Percentiles rank a stretch among this genome's conserved stretches.
phyloP scores from a whole-genome alignment of 2,797 vertebrate species.

The Lepilemur septentrionalis region DNA sequence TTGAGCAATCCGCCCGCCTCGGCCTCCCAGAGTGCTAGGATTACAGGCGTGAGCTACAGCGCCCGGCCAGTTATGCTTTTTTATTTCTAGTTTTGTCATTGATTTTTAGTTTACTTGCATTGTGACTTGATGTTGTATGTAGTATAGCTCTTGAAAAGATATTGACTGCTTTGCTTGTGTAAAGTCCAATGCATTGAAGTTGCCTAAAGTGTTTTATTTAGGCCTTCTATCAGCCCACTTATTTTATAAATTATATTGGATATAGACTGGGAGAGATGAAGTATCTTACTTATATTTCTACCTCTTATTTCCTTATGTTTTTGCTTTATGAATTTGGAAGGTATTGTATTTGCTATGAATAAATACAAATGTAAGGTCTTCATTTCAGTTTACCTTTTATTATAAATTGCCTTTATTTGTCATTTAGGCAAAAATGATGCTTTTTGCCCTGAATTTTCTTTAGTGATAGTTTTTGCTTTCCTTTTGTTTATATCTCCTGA shows the following conservation, averaged over 20 bases:
- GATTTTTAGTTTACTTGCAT: background rate
- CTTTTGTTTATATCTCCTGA: background rate
- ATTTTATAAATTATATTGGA: background rate
- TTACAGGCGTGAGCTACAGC: no score
- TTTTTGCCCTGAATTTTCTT: background rate
- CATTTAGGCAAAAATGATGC: background rate
- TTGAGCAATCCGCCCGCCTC: no score
- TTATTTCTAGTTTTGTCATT: background rate
- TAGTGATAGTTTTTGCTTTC: background rate
- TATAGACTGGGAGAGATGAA: background rate
- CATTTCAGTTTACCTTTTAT: background rate
- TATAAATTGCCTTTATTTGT: background rate
- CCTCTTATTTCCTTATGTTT: background rate
- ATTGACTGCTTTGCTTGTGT: background rate
- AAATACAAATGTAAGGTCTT: background rate
- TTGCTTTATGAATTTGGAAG: background rate
- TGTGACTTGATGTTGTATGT: background rate
- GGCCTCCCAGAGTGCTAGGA: no score
- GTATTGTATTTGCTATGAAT: background rate
- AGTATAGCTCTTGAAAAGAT: background rate
- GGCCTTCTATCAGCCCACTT: background rate
- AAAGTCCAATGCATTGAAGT: background rate
- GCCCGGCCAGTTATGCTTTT: no score
- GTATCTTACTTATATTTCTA: background rate
- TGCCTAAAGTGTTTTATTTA: background rate